Conservation (phyloP, 2,797 vertebrate species). For the Psittacula echo region DNA sequence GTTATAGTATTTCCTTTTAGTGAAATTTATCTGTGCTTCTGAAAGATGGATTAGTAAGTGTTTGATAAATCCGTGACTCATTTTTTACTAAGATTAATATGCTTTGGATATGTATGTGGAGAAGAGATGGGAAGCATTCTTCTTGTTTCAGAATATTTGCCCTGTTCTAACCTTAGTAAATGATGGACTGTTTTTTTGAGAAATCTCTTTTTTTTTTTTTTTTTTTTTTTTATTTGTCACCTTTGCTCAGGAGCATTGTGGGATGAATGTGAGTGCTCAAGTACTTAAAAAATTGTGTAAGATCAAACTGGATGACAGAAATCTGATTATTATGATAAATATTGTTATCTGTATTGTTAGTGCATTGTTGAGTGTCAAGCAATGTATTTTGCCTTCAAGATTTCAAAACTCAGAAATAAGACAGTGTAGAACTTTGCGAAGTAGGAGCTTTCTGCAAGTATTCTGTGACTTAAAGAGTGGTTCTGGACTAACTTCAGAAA, state of each 20-base stretch:
- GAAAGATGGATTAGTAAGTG: background rate
- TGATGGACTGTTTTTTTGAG: background rate
- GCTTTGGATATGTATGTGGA: background rate
- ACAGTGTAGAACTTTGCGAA: background rate
- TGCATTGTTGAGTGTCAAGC: background rate
- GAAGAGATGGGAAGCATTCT: background rate
- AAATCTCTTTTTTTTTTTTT: background rate
- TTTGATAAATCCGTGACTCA: background rate
- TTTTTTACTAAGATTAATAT: background rate
- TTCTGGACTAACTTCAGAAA: background rate
- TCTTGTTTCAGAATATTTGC: background rate
- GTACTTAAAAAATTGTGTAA: background rate
- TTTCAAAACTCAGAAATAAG: background rate
- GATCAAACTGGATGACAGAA: background rate
- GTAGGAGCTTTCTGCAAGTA: background rate
- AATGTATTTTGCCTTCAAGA: background rate
- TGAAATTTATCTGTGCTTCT: background rate
- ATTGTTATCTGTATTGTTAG: background rate
- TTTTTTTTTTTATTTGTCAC: background rate
- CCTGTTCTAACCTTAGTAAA: background rate
- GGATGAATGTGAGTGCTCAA: background rate
- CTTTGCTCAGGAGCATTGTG: background rate
- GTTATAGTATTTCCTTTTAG: background rate
- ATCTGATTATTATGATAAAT: background rate
- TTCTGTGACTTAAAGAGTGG: background rate